Base-by-base conservation (phyloP, 2,888 invertebrate genomes). In the Oscheius sp. region DNA sequence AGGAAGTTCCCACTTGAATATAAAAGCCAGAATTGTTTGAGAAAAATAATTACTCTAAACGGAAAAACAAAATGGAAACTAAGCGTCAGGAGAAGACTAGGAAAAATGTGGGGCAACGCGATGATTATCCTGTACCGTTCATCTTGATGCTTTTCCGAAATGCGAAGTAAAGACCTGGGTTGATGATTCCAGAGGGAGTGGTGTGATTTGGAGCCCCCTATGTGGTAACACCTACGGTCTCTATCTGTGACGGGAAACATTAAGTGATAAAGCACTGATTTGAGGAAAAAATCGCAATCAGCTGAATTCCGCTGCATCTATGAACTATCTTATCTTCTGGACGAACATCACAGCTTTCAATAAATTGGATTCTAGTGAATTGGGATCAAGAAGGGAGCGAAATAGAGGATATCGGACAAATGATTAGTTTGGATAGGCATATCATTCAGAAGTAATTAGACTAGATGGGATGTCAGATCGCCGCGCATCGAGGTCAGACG, bases 61-160 rank as follows among this genome's bases (percentile, higher is more conserved):
- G 15, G 12, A 42, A 42, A 42, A 42, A 42, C 10, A 12, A 42
- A 42, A 42, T 42, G 6, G 42, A 42, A 12, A 42, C 6, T 3
- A 42, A 42, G 42, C 12, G 37, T 8, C 6, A 42, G 33, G 25
- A 55, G 23, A 3, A 48, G 5, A 48, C 48, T 34, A 25, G n/a
- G n/a, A 8, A 33, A 37, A 55, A 55, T 55, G 55, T 55, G 34
- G 55, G 55, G 34, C 55, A 34, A 20, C n/a, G 55, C 33, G 55
- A 55, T 55, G 55, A 55, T 55, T 55, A 55, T 55, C 55, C 55
- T 55, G 55, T 37, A 52, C 27, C 52, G 52, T 25, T 15, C 52
- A 52, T 52, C 52, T 52, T 52, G 52, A 52, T 52, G 52, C 25
- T 52, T 52, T 29, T n/a, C n/a, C n/a, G n/a, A n/a, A n/a, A n/a